phyloP scores from a whole-genome alignment of 1,140 invertebrate species.

The Diorhabda elongata region DNA sequence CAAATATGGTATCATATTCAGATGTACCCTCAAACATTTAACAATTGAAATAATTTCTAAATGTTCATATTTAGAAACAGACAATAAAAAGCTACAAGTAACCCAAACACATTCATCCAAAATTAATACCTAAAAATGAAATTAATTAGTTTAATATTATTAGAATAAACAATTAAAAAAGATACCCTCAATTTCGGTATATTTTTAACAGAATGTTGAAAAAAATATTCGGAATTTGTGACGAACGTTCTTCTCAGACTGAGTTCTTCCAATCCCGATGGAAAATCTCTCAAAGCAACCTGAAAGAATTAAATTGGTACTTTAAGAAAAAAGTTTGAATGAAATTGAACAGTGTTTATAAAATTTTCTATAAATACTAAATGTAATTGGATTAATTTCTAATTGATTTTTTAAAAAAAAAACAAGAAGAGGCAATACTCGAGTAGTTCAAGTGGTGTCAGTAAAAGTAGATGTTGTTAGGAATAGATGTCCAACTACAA shows the following conservation, averaged over 20 bases:
- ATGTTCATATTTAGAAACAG: conserved; percentile 36
- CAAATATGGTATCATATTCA: conserved; percentile 34
- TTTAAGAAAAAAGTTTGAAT: neutral
- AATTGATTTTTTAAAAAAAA: no score
- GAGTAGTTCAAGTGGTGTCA: no score
- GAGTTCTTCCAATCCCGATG: conserved; percentile 32
- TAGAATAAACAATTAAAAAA: conserved; percentile 5
- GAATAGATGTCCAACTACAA: neutral
- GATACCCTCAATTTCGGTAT: conserved; percentile 37
- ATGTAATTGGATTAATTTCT: no score
- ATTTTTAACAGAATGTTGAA: conserved; percentile 23
- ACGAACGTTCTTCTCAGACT: conserved; percentile 35
- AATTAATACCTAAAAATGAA: conserved; percentile 35
- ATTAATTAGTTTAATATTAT: neutral
- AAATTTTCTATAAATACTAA: no score
- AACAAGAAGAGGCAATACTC: neutral
- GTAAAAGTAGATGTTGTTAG: neutral
- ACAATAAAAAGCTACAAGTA: conserved; percentile 34
- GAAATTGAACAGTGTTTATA: no score
- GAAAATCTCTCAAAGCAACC: conserved; percentile 28
- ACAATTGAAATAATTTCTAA: conserved; percentile 39
- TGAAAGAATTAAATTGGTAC: neutral
- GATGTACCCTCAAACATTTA: conserved; percentile 35
- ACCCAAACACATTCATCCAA: conserved; percentile 38
- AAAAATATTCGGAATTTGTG: conserved; percentile 29